Base-by-base conservation (phyloP, 2,113 vertebrate species). In the Albula glossodonta region DNA sequence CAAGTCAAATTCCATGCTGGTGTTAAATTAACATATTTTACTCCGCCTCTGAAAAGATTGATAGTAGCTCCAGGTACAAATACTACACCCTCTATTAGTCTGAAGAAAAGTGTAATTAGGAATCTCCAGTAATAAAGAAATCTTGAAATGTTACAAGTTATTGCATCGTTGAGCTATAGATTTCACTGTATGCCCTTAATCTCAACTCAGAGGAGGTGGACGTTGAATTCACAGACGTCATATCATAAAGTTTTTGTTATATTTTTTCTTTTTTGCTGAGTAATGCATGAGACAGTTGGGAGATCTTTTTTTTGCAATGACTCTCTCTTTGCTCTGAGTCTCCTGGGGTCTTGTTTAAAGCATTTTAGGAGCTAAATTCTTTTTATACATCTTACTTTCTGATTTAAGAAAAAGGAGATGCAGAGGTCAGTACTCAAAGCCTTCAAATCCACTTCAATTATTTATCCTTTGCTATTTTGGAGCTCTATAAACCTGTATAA, bases 61-160 rank as follows among this genome's bases (percentile, higher is more conserved):
- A 84, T 74, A 84, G 48, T 57, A 53, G 57, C 25, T 80, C 49
- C 51, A 50, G 51, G 25, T 52, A 79, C 66, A 74, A 86, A 50
- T 41, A 52, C 85, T 60, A 77, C 53, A 50, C 22, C 78, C 53
- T 50, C 80, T 83, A 83, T 83, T 86, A 86, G 86, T 88, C 84
- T 86, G 81, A 3, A 50, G 81, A 86, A 78, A 80, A 84, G 12
- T 51, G 22, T 60, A 77, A 86, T 84, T 82, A 86, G 51, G 86
- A 86, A 88, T 88, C 79, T 78, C 84, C 63, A 74, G 56, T 84
- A 84, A 83, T 86, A 84, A 84, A 79, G 78, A 85, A 19, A 41
- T 41, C 31, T 66, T 80, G 86, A 83, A 88, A 86, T 84, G 81
- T 66, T 81, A 53, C 48, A 25, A 84, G 80, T 78, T 41, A 80